Evolutionary conservation across 64 coral and sea anemone genomes (phyloP), one percentile per base, ranked within the genome.

Genomic region (Dendronephthya gigantea): DNA sequence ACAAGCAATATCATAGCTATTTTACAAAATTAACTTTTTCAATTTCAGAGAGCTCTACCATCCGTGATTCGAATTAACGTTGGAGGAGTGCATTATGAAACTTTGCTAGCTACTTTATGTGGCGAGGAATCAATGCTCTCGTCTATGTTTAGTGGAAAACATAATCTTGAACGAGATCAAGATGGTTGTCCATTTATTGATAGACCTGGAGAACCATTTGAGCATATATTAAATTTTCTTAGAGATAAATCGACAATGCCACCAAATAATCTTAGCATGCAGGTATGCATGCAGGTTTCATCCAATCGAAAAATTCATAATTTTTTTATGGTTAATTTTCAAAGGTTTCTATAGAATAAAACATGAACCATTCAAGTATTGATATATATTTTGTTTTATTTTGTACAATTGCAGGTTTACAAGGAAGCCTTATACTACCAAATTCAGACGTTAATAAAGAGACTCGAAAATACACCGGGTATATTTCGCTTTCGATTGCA

Each of bases 151-250:
- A 79, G 2, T 79, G 72, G 72, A 9, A 79, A 79, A 35, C 72
- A 79, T 33, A 79, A 79, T 11, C 25, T 79, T 28, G 72, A 79
- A 29, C 30, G 72, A 0, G 72, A 79, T 17, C 34, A 79, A 13
- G 72, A 79, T 79, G 72, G 72, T 1, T 79, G 72, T 34, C 72
- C 72, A 16, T 79, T 79, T 79, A 79, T 79, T 34, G 72, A 79
- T 29, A 34, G 72, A 39, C 72, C 72, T 79, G 72, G 72, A 9
- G 36, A 15, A 35, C 30, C 30, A 16, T 79, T 79, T 79, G 72
- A 33, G 15, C 29, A 79, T 34, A 79, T 79, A 35, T 39, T 79
- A 29, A 79, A 79, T 39, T 79, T 36, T 29, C 72, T 79, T 8
- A 34, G 72, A 79, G 72, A 79, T 34, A 79, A 19, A 16, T 79